Evolutionary conservation across 2,113 vertebrate genomes (phyloP), one percentile per base, ranked within the genome.

Genomic region (Protobothrops flavoviridis): DNA sequence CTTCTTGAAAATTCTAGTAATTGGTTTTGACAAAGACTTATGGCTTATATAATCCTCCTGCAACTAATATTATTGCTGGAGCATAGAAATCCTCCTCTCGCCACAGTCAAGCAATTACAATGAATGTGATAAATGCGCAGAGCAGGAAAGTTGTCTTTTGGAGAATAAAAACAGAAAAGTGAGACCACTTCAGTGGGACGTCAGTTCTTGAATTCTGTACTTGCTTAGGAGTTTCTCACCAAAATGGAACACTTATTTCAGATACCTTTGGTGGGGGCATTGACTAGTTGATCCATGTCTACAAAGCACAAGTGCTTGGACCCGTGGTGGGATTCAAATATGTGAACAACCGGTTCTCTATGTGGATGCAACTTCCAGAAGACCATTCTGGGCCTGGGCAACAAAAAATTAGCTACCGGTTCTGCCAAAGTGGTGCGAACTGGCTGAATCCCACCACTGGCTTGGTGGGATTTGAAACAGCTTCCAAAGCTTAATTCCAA

Each of bases 1-100:
- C 95, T 90, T 93, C 90, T 95, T 92, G 93, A 95, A 96, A 95
- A 95, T 57, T 93, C 90, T 11, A 26, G 90, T 95, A 93, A 94
- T 94, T 95, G 33, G 33, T 92, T 91, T 91, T 94, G 85, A 96
- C 88, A 93, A 85, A 92, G 93, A 94, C 0, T 50, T 92, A 94
- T 92, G 91, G 93, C 95, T 91, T 1, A 17, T 90, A 93, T 91
- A 88, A 86, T 93, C 96, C 93, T 92, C 94, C 93, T 85, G 92
- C 91, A 85, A 94, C 45, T 61, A 57, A 87, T 91, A 15, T 69
- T 87, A 93, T 93, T 93, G 50, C 52, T 61, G 56, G n/a, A 0
- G 0, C 88, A 74, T 13, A 94, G 88, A 94, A 95, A 89, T 74
- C 92, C 45, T 12, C 20, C 39, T 50, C 24, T 61, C 0, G 3